A percentile compares a stretch with the other conserved stretches of the same genome.
Evolutionary conservation across 2,797 vertebrate genomes (phyloP).

Genomic region (Okamejei kenojei): DNA sequence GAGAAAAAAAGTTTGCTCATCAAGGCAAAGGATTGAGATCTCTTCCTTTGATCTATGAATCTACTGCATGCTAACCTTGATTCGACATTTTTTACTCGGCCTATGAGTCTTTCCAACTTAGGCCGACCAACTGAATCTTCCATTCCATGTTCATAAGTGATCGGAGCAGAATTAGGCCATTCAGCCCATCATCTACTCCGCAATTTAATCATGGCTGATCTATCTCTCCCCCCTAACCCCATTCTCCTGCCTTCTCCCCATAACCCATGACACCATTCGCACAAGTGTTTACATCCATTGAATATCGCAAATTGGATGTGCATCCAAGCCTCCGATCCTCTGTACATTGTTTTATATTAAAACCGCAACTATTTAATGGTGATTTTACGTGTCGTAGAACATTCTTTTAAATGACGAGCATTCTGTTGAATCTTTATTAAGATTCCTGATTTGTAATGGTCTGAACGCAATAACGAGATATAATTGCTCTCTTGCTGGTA

Average conservation of each 20-base stretch:
- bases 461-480: neutral
- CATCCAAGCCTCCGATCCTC: neutral
- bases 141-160: neutral
- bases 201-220: too few species aligned
- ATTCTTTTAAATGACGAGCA: neutral
- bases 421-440: conserved; percentile 5
- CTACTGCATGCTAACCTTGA: neutral
- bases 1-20: neutral
- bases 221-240: too few species aligned
- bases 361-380: neutral
- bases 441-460: conserved; percentile 1
- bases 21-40: neutral
- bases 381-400: neutral
- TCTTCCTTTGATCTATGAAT: neutral
- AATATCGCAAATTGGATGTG: neutral
- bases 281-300: neutral
- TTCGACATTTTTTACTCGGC: too few species aligned
- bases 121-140: neutral
- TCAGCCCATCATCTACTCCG: too few species aligned
- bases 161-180: too few species aligned
- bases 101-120: too few species aligned
- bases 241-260: too few species aligned
- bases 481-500: neutral
- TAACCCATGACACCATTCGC: too few species aligned
- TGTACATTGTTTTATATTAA: conserved; percentile 16